Evolutionary conservation across 2,888 invertebrate species (phyloP).

Genomic region (Tanypteryx hageni): DNA sequence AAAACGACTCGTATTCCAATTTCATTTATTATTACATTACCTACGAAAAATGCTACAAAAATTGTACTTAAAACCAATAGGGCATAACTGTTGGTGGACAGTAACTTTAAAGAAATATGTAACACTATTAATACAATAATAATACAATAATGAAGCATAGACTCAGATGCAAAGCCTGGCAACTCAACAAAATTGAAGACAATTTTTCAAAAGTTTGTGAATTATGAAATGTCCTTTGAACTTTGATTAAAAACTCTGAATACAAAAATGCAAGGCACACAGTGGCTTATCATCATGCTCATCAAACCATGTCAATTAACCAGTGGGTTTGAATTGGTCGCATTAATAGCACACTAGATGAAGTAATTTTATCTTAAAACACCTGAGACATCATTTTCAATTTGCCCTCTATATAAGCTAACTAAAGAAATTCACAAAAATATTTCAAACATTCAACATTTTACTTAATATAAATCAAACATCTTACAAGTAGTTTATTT

Average conservation of each 20-base stretch:
- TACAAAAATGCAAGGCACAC: constrained; percentile 64
- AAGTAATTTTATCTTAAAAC: constrained; percentile 33
- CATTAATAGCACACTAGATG: constrained; percentile 25
- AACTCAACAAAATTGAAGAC: not conserved
- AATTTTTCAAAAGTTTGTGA: not conserved
- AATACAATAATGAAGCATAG: constrained; percentile 43
- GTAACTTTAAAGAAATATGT: constrained; percentile 4
- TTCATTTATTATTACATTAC: constrained; percentile 33
- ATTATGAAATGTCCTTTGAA: constrained; percentile 5
- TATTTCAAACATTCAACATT: constrained; percentile 18
- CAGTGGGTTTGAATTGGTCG: not conserved
- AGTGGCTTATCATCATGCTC: constrained; percentile 51
- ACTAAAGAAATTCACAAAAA: not conserved
- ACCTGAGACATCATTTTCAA: not conserved
- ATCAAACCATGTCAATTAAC: not conserved
- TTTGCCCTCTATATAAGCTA: not conserved
- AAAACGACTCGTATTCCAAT: not conserved
- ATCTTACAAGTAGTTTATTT: not conserved
- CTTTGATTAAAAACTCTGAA: not conserved
- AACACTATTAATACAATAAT: not conserved
- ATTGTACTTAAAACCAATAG: constrained; percentile 56
- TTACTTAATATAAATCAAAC: constrained; percentile 25
- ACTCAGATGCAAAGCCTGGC: constrained; percentile 31
- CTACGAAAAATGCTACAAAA: constrained; percentile 54
- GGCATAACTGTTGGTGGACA: constrained; percentile 43